These are phyloP conservation scores for Halcyon chelicuti DNA, from an alignment of 2,797 vertebrate genomes.

Conservation along the genomic window DNA sequence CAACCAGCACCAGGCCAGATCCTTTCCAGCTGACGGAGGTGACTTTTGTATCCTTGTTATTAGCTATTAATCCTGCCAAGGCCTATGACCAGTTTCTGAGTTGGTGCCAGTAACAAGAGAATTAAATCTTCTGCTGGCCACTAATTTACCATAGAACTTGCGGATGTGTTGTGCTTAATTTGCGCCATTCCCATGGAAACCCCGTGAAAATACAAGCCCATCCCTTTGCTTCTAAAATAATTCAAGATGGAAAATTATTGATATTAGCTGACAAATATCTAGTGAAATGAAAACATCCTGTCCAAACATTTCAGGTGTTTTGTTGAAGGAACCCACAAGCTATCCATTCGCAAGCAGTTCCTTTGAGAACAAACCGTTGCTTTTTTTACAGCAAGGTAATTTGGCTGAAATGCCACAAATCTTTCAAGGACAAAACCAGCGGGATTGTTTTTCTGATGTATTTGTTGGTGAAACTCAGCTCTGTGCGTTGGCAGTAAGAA, in stretches of 20 bases:
- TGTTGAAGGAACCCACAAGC: neutral
- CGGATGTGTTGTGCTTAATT: neutral
- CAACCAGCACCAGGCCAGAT: neutral
- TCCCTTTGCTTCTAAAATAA: neutral
- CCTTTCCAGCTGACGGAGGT: neutral
- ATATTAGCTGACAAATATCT: neutral
- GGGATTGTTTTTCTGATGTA: neutral
- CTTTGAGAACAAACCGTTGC: neutral
- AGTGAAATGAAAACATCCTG: neutral
- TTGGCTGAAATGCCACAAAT: neutral
- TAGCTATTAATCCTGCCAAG: neutral
- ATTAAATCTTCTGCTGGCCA: neutral
- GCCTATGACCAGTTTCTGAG: neutral
- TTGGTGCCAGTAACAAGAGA: neutral
- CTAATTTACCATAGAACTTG: neutral
- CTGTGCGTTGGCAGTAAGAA: neutral
- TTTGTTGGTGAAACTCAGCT: neutral
- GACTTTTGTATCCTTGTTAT: neutral
- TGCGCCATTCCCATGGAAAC: neutral
- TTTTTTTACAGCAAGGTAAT: neutral
- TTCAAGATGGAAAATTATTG: neutral
- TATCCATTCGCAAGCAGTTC: neutral
- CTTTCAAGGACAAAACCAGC: neutral
- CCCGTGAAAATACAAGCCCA: neutral
- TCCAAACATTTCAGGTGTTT: neutral